These are phyloP conservation scores for Caligus rogercresseyi DNA, from an alignment of 1,140 invertebrate genomes.

Conservation along the genomic window DNA sequence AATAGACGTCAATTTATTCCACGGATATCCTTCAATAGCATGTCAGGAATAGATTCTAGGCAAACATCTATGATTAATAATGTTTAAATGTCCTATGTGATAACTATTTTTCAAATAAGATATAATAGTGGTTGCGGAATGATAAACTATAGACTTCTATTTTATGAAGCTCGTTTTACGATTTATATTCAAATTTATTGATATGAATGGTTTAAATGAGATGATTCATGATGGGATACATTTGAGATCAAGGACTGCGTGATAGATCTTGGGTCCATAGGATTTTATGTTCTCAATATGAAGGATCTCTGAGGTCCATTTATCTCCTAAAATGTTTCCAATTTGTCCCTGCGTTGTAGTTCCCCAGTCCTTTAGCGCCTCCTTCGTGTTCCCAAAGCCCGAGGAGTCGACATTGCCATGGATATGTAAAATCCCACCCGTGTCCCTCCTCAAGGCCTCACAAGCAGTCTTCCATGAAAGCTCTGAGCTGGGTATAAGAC, in stretches of 20 bases:
- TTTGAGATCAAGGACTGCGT: slow-evolving; percentile 37
- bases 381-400: slow-evolving; percentile 20
- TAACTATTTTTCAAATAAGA: too few relatives aligned
- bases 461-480: slow-evolving; percentile 37
- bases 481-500: slow-evolving; percentile 39
- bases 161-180: too few relatives aligned
- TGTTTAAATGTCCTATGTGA: too few relatives aligned
- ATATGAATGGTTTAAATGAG: too few relatives aligned
- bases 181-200: too few relatives aligned
- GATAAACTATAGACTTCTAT: too few relatives aligned
- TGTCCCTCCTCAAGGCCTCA: slow-evolving; percentile 31
- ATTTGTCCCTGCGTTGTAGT: slow-evolving; percentile 26
- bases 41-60: too few relatives aligned
- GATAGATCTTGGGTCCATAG: slow-evolving; percentile 41
- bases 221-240: slow-evolving; percentile 21
- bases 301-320: slow-evolving; percentile 30
- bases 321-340: slow-evolving; percentile 26
- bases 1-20: too few relatives aligned
- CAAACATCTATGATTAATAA: too few relatives aligned
- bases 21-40: too few relatives aligned
- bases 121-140: too few relatives aligned
- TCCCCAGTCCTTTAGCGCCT: slow-evolving; percentile 29
- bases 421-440: slow-evolving; percentile 38
- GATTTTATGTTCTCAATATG: slow-evolving; percentile 38
- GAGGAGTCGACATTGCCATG: slow-evolving; percentile 35